Evolutionary conservation across 2,888 invertebrate species (phyloP).

Genomic region (Ernsta delagoae): DNA sequence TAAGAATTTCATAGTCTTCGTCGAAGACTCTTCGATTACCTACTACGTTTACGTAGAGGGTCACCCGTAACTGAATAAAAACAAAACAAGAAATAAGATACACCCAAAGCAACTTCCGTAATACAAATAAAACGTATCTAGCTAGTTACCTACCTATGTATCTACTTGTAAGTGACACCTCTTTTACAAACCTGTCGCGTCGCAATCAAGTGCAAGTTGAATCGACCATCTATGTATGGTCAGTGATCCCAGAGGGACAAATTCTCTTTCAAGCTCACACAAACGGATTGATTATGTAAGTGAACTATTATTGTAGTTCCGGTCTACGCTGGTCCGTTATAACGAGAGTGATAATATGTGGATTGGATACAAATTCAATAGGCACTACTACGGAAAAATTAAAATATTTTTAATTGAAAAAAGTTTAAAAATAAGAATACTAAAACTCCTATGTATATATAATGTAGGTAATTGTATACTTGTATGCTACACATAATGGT

Average conservation of each 20-base stretch:
- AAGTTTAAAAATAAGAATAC: too few relatives aligned
- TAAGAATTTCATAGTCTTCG: too few relatives aligned
- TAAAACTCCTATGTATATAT: too few relatives aligned
- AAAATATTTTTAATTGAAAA: too few relatives aligned
- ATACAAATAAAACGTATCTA: not conserved
- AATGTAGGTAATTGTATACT: too few relatives aligned
- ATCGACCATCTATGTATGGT: conserved; percentile 7
- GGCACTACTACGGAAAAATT: not conserved
- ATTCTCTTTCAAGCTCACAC: conserved; percentile 24
- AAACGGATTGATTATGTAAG: conserved; percentile 26
- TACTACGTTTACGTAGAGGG: too few relatives aligned
- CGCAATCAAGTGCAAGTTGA: conserved; percentile 10
- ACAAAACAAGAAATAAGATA: not conserved
- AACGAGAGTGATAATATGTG: conserved; percentile 7
- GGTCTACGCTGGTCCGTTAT: conserved; percentile 4
- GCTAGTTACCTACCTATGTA: too few relatives aligned
- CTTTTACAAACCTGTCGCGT: conserved; percentile 14
- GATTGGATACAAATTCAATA: too few relatives aligned
- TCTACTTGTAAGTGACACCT: not conserved
- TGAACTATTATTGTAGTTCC: conserved; percentile 20
- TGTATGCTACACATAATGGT: too few relatives aligned
- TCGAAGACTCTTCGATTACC: too few relatives aligned
- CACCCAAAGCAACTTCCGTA: conserved; percentile 1
- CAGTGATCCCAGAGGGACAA: conserved; percentile 22
- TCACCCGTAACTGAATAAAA: not conserved